Evolutionary conservation across 2,888 invertebrate species (phyloP).

Genomic region (Muscina levida): DNA sequence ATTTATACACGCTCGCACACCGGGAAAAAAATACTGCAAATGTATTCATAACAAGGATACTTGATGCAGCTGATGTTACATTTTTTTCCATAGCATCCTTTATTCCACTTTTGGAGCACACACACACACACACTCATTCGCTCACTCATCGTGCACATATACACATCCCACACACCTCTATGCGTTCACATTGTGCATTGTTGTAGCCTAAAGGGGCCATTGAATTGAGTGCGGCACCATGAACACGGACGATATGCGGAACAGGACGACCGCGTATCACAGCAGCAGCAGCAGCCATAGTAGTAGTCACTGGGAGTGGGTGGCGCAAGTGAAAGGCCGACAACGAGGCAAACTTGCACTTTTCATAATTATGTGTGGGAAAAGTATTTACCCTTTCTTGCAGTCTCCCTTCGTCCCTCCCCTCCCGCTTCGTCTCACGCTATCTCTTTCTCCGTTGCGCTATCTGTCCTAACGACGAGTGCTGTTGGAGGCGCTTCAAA

Average conservation of each 20-base stretch:
- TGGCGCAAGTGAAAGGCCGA: conserved; percentile 29
- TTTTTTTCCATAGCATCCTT: conserved; percentile 32
- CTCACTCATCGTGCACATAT: no score
- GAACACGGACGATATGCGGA: conserved; percentile 7
- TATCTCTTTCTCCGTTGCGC: no score
- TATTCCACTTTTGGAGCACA: conserved; percentile 32
- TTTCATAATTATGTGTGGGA: conserved; percentile 54
- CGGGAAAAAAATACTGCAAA: conserved; percentile 17
- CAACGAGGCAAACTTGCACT: conserved; percentile 59
- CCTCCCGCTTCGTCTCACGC: no score
- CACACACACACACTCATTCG: conserved; percentile 27
- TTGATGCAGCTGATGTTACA: conserved; percentile 51
- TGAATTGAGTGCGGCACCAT: conserved; percentile 29
- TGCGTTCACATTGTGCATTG: conserved; percentile 16
- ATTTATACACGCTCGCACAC: neutral
- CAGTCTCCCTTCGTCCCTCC: neutral
- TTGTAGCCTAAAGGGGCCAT: conserved; percentile 49
- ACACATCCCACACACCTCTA: no score
- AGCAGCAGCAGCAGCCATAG: neutral
- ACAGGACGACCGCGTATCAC: neutral
- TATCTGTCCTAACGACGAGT: conserved; percentile 21
- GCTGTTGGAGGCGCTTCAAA: conserved; percentile 27
- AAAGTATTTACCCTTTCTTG: conserved; percentile 44
- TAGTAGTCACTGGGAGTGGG: neutral
- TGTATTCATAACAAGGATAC: conserved; percentile 59